Conservation (phyloP, 2,888 invertebrate species). For the Platynereis dumerilii region DNA sequence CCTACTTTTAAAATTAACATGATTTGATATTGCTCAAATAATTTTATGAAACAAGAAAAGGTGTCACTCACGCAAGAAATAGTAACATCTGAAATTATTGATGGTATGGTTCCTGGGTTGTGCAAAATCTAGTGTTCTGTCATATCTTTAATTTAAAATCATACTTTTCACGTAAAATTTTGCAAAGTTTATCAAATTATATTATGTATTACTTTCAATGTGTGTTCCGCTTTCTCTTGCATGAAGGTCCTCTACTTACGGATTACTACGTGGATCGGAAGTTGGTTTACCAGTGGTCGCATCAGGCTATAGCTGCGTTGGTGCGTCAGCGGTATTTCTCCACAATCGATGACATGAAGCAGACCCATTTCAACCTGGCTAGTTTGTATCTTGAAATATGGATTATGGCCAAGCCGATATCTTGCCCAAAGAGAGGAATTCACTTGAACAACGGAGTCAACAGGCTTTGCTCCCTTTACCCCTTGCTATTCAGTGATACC, state of each 20-base stretch:
- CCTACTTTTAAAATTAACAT: too few species aligned
- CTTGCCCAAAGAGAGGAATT: slow-evolving; percentile 29
- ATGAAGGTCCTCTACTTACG: slow-evolving; percentile 34
- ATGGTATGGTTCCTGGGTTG: too few species aligned
- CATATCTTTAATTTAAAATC: too few species aligned
- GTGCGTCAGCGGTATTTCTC: slow-evolving; percentile 41
- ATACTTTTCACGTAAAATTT: too few species aligned
- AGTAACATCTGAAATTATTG: too few species aligned
- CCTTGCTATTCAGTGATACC: slow-evolving; percentile 56
- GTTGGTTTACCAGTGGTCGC: slow-evolving; percentile 41
- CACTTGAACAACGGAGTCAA: slow-evolving; percentile 34
- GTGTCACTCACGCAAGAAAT: too few species aligned
- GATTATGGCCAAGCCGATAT: slow-evolving; percentile 43
- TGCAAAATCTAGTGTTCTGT: too few species aligned
- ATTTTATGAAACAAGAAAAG: too few species aligned
- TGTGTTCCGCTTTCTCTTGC: too few species aligned
- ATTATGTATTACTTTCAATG: too few species aligned
- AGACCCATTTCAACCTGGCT: slow-evolving; percentile 44
- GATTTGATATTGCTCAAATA: too few species aligned
- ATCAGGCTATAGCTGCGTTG: slow-evolving; percentile 34
- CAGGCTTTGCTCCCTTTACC: slow-evolving; percentile 46
- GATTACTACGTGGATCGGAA: slow-evolving; percentile 37
- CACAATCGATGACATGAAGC: slow-evolving; percentile 36
- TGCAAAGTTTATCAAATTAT: too few species aligned
- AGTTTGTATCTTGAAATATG: slow-evolving; percentile 47